Conservation (phyloP, 2,888 invertebrate genomes). For the Carterocephalus palaemon region DNA sequence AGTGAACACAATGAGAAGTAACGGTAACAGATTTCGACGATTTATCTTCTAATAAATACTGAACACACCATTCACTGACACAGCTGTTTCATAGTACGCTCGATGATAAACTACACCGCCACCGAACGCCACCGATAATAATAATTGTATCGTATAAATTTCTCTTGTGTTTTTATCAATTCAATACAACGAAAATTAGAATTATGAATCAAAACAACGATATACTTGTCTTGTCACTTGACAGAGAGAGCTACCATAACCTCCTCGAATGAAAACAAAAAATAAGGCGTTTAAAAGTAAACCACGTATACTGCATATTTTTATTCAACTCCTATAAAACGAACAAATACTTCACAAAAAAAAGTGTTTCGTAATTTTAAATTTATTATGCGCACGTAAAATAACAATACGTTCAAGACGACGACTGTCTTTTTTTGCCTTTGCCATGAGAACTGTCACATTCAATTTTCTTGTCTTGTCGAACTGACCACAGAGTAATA, state of each 20-base stretch:
- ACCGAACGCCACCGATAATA: slow-evolving; percentile 5
- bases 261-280: slow-evolving; percentile 1
- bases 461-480: too few species aligned
- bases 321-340: too few species aligned
- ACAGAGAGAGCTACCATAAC: slow-evolving; percentile 29
- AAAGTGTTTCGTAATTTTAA: neutral
- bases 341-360: too few species aligned
- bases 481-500: too few species aligned
- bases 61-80: slow-evolving; percentile 21
- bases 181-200: slow-evolving; percentile 13
- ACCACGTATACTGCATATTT: too few species aligned
- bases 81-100: slow-evolving; percentile 29
- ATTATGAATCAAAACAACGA: slow-evolving; percentile 28
- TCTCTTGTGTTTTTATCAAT: slow-evolving; percentile 15
- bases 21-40: slow-evolving; percentile 13
- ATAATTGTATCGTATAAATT: neutral
- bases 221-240: slow-evolving; percentile 29
- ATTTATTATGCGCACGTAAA: too few species aligned
- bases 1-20: slow-evolving; percentile 6
- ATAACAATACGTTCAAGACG: slow-evolving; percentile 1
- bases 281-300: too few species aligned
- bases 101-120: slow-evolving; percentile 10
- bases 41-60: slow-evolving; percentile 12
- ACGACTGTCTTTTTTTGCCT: too few species aligned
- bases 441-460: too few species aligned